These are phyloP conservation scores for Halcyon smyrnensis DNA, from an alignment of 2,797 vertebrate genomes.

Conservation along the genomic window DNA sequence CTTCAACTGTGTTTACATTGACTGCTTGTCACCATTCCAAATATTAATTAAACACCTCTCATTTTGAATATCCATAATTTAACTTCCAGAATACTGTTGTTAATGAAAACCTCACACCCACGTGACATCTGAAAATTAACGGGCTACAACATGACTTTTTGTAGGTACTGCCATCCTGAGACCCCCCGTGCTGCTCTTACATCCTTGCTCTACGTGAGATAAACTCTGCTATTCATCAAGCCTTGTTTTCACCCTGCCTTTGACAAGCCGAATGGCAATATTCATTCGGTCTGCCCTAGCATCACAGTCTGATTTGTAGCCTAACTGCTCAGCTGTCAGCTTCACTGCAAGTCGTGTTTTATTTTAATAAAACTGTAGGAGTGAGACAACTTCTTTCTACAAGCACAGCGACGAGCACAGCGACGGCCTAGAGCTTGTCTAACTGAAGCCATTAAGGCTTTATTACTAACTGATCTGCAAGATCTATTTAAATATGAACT, in stretches of 20 bases:
- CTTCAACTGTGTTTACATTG: not conserved
- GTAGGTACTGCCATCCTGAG: rapidly evolving
- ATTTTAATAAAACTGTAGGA: slow-evolving; percentile 66
- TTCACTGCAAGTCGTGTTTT: slow-evolving; percentile 24
- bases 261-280: slow-evolving; percentile 42
- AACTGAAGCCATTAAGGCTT: slow-evolving; percentile 17
- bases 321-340: slow-evolving; percentile 68
- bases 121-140: rapidly evolving
- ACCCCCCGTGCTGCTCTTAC: rapidly evolving
- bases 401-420: not conserved
- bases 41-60: not conserved
- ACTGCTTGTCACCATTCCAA: not conserved
- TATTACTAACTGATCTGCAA: slow-evolving; percentile 21
- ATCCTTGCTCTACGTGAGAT: not conserved
- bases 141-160: rapidly evolving
- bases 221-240: not conserved
- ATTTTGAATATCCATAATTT: not conserved
- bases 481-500: slow-evolving; percentile 7
- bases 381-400: slow-evolving; percentile 20
- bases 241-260: slow-evolving; percentile 6
- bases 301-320: slow-evolving; percentile 58
- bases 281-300: slow-evolving; percentile 24
- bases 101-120: not conserved
- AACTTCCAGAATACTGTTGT: not conserved
- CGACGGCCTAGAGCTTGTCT: not conserved